Evolutionary conservation across 2,797 vertebrate genomes (phyloP), one percentile per base, ranked within the genome.

Genomic region (Xenentodon cancila): DNA sequence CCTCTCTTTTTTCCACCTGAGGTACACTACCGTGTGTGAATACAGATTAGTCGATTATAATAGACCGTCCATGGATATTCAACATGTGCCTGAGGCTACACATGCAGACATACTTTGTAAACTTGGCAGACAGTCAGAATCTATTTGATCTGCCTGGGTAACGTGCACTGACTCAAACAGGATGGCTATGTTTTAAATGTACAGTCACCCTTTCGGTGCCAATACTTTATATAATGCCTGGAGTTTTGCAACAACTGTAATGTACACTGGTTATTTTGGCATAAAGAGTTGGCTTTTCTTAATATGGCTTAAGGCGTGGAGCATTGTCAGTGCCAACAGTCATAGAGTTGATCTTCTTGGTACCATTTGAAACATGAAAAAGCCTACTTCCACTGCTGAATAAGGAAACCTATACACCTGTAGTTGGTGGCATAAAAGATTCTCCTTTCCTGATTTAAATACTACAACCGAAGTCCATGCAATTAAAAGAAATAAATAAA

Each of bases 21-120:
- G 77, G 25, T 79, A 47, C 32, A 71, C 60, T 63, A 66, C 61
- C 59, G 59, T 45, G 77, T 60, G 56, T 84, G 75, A 85, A 80
- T 73, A 72, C 64, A 77, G 77, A 87, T 84, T 61, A 79, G 71
- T 37, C 59, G 75, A 64, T 84, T 76, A 69, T 53, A 53, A 62
- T 84, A 74, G 84, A 68, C 54, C 11, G 7, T 55, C 52, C 45
- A 52, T 58, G 52, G 71, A 68, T 68, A 69, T 40, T 4, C 40
- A 73, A 68, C 55, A 57, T 48, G 25, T 40, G 80, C 80, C 48
- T 34, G 69, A 27, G 30, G 78, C 77, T 59, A 69, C 67, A 71
- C 42, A 71, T 32, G 1, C 44, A 37, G 21, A 40, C 32, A 19
- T 3, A 48, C 63, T 64, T 60, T 73, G 42, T 17, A 57, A 22